These are phyloP conservation scores for Hypocryptadius cinnamomeus DNA, from an alignment of 2,113 vertebrate genomes.

Conservation along the genomic window DNA sequence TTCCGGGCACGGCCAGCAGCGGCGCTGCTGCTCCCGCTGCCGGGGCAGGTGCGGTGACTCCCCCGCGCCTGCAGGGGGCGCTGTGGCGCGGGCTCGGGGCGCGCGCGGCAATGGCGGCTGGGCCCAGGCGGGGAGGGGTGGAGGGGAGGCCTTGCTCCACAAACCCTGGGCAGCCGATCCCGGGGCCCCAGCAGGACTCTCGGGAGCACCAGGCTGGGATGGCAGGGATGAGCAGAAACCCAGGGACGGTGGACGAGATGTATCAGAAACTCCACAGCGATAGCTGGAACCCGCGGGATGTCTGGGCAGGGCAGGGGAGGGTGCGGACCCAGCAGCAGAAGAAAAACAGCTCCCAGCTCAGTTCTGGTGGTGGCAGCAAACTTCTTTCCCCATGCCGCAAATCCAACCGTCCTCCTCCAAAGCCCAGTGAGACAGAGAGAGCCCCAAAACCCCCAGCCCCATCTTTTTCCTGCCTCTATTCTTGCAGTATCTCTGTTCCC, in stretches of 20 bases:
- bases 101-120: neutral
- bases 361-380: neutral
- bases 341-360: neutral
- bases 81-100: neutral
- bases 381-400: neutral
- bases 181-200: neutral
- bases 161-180: neutral
- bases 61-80: neutral
- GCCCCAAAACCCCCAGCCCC: neutral
- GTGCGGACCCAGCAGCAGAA: neutral
- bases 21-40: too few species aligned
- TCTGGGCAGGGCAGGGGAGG: neutral
- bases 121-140: rapidly evolving
- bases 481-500: neutral
- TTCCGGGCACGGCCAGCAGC: neutral
- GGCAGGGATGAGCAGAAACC: neutral
- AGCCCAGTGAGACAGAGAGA: neutral
- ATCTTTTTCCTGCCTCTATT: neutral
- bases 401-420: neutral
- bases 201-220: neutral
- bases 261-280: neutral
- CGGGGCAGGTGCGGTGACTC: neutral
- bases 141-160: too few species aligned
- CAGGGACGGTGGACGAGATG: neutral
- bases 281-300: neutral